Evolutionary conservation across 2,113 vertebrate genomes (phyloP).

Genomic region (Paradoxurus hermaphroditus): DNA sequence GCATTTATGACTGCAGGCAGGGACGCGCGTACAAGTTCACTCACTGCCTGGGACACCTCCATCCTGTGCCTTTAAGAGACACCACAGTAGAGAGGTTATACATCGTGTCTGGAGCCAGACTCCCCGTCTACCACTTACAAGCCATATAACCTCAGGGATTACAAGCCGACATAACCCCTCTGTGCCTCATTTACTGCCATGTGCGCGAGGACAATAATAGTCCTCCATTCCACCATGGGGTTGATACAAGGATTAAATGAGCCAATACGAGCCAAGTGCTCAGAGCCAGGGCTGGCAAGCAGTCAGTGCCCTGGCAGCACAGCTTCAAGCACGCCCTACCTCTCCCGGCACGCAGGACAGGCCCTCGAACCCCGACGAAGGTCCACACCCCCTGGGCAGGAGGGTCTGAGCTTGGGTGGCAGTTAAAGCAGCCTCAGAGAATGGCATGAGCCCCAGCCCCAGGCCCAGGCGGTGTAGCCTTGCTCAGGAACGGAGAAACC

Average conservation of each 20-base stretch:
- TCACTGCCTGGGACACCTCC: neutral
- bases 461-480: neutral
- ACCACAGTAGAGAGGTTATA: neutral
- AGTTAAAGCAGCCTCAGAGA: neutral
- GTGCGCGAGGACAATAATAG: neutral
- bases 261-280: neutral
- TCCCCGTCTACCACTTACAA: neutral
- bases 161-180: neutral
- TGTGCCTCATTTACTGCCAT: neutral
- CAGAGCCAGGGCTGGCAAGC: neutral
- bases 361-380: too few relatives aligned
- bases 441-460: neutral
- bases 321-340: neutral
- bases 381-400: neutral
- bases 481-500: neutral
- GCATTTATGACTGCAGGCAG: neutral
- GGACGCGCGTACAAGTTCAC: too few relatives aligned
- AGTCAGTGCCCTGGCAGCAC: rapidly evolving
- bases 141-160: neutral
- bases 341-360: neutral
- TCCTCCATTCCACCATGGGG: rapidly evolving
- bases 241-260: neutral
- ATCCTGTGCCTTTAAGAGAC: neutral
- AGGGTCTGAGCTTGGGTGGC: neutral
- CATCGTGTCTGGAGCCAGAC: neutral